Evolutionary conservation across 2,797 vertebrate species (phyloP).

Genomic region (Pseudochromis fuscus): DNA sequence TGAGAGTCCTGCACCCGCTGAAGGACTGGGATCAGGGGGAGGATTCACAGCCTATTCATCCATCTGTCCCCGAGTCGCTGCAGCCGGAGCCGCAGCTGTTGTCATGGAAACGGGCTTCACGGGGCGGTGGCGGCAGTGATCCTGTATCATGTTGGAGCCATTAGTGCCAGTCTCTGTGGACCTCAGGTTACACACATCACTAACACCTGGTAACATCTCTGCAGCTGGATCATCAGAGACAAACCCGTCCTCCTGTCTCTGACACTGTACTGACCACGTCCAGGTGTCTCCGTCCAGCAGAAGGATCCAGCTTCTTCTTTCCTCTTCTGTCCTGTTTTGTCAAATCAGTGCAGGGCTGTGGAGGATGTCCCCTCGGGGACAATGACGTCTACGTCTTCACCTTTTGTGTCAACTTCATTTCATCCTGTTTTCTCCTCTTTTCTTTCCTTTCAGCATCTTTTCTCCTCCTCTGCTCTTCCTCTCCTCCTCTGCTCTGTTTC

Average conservation of each 20-base stretch:
- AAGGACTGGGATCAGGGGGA: neutral
- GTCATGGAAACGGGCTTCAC: slow-evolving; percentile 45
- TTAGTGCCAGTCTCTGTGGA: slow-evolving; percentile 11
- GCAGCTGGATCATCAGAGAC: slow-evolving; percentile 26
- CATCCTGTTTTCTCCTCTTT: neutral
- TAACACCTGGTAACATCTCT: slow-evolving; percentile 27
- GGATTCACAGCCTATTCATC: neutral
- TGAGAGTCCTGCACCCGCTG: neutral
- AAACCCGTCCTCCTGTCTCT: neutral
- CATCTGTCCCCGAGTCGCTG: slow-evolving; percentile 7
- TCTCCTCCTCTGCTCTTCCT: neutral
- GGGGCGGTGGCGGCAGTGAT: slow-evolving; percentile 4
- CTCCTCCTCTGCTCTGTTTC: neutral
- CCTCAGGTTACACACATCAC: slow-evolving; percentile 19
- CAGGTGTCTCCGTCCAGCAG: too few relatives aligned
- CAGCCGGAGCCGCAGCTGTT: slow-evolving; percentile 44
- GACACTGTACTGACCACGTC: too few relatives aligned
- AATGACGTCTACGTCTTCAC: too few relatives aligned
- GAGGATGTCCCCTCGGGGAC: too few relatives aligned
- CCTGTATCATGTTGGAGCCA: slow-evolving; percentile 9
- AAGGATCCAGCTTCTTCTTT: too few relatives aligned
- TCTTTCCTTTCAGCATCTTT: too few relatives aligned
- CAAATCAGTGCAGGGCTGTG: too few relatives aligned
- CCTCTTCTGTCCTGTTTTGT: too few relatives aligned
- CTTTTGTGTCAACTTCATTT: too few relatives aligned